Conservation (phyloP, 2,113 vertebrate genomes). For the Dasyprocta punctata region DNA sequence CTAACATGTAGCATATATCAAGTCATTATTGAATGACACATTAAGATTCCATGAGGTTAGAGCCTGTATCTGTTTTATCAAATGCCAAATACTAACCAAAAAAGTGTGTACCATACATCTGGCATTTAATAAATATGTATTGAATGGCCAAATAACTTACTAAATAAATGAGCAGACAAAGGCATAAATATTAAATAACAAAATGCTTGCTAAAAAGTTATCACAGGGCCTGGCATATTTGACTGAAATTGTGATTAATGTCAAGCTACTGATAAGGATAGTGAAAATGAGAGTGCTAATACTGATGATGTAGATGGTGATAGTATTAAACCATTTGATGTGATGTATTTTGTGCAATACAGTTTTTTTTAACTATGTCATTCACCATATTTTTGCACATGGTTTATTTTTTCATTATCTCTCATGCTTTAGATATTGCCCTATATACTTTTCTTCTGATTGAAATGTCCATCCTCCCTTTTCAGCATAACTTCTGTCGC, state of each 20-base stretch:
- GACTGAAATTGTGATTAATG: background rate
- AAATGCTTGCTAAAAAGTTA: background rate
- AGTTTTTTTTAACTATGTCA: background rate
- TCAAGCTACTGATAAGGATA: background rate
- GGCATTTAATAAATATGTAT: background rate
- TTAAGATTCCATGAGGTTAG: background rate
- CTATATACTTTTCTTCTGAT: background rate
- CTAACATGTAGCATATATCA: background rate
- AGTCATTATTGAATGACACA: background rate
- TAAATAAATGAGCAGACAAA: background rate
- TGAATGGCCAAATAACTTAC: background rate
- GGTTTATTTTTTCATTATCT: background rate
- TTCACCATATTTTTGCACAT: background rate
- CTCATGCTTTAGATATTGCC: background rate
- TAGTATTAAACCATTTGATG: background rate
- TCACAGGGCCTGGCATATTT: background rate
- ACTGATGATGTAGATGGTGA: background rate
- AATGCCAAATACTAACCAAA: background rate
- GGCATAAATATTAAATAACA: background rate
- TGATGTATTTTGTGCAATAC: background rate
- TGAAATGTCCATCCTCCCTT: background rate
- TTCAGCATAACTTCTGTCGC: background rate
- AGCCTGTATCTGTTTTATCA: background rate
- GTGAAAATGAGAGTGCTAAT: background rate
- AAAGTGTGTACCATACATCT: background rate